Percentiles rank a stretch among this genome's conserved stretches.
These are phyloP conservation scores for Diaphora mendica DNA, from an alignment of 2,888 invertebrate species.

Conservation along the genomic window DNA sequence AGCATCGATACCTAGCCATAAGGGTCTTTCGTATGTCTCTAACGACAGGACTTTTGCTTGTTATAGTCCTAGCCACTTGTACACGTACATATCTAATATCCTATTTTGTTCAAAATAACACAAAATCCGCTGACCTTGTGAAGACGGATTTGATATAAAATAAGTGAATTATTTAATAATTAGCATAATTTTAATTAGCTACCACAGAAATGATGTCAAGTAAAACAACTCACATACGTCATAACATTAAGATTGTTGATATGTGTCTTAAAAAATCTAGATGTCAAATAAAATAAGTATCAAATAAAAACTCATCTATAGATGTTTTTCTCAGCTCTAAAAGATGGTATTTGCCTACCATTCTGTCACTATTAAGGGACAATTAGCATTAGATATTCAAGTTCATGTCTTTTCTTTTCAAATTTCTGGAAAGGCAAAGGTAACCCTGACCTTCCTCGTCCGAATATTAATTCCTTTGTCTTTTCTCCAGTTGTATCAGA, in stretches of 20 bases:
- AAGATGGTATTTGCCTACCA: too few species aligned
- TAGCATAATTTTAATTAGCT: not conserved
- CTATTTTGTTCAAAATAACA: not conserved
- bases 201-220: not conserved
- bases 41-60: too few species aligned
- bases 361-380: not conserved
- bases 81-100: too few species aligned
- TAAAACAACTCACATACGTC: not conserved
- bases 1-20: too few species aligned
- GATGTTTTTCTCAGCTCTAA: too few species aligned
- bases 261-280: not conserved
- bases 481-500: too few species aligned
- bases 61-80: too few species aligned
- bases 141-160: not conserved
- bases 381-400: not conserved
- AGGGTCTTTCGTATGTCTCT: too few species aligned
- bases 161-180: not conserved
- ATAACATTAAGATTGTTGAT: not conserved
- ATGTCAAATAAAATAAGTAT: too few species aligned
- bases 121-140: not conserved
- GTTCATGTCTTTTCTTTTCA: not conserved
- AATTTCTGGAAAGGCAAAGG: not conserved
- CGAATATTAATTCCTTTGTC: too few species aligned
- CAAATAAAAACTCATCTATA: too few species aligned
- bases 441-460: too few species aligned